Conservation (phyloP, 2,113 vertebrate species). For the Platichthys flesus region DNA sequence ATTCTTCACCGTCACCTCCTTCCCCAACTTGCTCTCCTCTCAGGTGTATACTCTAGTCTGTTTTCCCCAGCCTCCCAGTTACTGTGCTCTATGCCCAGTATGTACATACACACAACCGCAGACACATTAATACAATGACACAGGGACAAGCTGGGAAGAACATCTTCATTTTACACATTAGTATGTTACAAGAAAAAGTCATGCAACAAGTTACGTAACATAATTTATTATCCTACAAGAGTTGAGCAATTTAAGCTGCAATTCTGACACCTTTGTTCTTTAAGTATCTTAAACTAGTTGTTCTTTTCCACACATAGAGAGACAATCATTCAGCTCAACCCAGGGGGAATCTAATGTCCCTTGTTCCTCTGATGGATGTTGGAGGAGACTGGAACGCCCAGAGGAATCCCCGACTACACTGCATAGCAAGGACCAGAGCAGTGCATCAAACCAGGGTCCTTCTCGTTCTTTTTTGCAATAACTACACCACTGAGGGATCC, state of each 20-base stretch:
- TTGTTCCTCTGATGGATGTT: slow-evolving; percentile 33
- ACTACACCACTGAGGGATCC: slow-evolving; percentile 10
- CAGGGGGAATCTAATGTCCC: slow-evolving; percentile 25
- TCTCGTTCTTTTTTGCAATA: slow-evolving; percentile 21
- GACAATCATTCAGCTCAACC: slow-evolving; percentile 38
- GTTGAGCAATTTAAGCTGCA: not conserved
- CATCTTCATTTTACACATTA: slow-evolving; percentile 24
- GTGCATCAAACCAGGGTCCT: slow-evolving; percentile 23
- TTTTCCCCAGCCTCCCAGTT: slow-evolving; percentile 25
- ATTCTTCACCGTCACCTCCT: not conserved
- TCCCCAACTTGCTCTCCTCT: not conserved
- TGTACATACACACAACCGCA: slow-evolving; percentile 30
- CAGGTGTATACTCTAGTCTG: slow-evolving; percentile 3
- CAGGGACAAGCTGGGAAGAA: slow-evolving; percentile 14
- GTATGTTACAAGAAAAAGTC: slow-evolving; percentile 5
- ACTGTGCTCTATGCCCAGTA: slow-evolving; percentile 42
- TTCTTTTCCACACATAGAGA: not conserved
- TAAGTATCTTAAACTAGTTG: not conserved
- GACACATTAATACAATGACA: slow-evolving; percentile 42
- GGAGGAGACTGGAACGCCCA: slow-evolving; percentile 31
- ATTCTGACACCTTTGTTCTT: not conserved
- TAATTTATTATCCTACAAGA: too few species aligned
- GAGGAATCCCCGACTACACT: slow-evolving; percentile 17
- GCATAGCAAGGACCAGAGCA: not conserved
- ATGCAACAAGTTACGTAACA: not conserved